Evolutionary conservation across 2,888 invertebrate species (phyloP), one percentile per base, ranked within the genome.

Genomic region (Tryphoninae sp.): DNA sequence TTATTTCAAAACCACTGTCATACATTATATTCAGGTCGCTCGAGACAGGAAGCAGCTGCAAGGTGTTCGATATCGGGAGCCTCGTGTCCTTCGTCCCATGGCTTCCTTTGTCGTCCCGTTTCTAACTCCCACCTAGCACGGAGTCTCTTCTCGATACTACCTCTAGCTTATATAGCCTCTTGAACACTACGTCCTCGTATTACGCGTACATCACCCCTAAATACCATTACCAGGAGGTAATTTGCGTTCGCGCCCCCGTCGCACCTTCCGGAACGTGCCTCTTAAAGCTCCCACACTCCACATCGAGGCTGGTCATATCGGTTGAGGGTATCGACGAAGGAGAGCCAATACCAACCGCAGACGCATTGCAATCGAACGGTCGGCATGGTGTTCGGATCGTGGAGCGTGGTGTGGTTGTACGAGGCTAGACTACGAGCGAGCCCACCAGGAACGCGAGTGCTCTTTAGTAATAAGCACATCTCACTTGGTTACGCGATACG

Each of bases 401-500:
- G 53, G 55, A 62, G 51, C 55, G 76, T 51, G 61, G 75, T 68
- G 49, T 45, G 58, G 58, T 26, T 45, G 69, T 80, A 80, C 68
- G 84, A 84, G 81, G 80, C 81, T 78, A 82, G 86, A 86, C 85
- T 86, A 88, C 87, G 84, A 86, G 85, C 86, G 80, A 76, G 83
- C 83, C 58, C 83, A n/a, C 82, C 84, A 84, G 82, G 82, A 85
- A 79, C 85, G 76, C 84, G 78, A 82, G 84, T 88, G 59, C 59
- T 67, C 78, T 65, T 81, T 22, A 40, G 81, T 55, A 59, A 58
- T 53, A 49, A 78, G 67, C 58, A 19, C 75, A 65, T 53, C 55
- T 69, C 65, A 58, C 75, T 75, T 61, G 68, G 62, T 72, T 82
- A 90, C 89, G 90, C 89, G 90, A 90, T 90, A 89, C 87, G 91